Conservation (phyloP, 1,140 invertebrate genomes). For the Neodiprion pinetum region DNA sequence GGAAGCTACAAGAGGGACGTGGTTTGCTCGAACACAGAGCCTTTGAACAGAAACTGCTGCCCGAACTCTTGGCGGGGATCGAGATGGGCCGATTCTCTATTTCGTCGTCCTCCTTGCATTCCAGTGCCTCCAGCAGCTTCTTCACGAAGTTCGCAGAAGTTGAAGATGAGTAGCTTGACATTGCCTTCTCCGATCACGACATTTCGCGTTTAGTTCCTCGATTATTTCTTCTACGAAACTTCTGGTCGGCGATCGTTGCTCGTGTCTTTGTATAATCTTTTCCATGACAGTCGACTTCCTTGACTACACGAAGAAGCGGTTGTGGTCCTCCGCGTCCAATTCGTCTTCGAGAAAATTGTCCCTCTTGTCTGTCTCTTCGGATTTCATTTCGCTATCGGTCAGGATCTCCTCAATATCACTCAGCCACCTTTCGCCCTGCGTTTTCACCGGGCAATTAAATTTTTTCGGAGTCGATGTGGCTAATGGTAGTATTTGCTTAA, state of each 20-base stretch:
- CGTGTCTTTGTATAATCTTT: constrained; percentile 15
- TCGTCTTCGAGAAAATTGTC: neutral
- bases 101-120: constrained; percentile 10
- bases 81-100: constrained; percentile 6
- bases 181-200: neutral
- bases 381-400: neutral
- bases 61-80: constrained; percentile 20
- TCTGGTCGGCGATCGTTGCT: neutral
- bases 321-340: neutral
- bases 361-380: neutral
- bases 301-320: neutral
- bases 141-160: constrained; percentile 25
- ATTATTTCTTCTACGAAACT: constrained; percentile 25
- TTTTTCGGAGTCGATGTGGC: too few species aligned
- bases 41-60: constrained; percentile 23
- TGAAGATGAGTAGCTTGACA: neutral
- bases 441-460: too few species aligned
- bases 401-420: too few species aligned
- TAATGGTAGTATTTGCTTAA: too few species aligned
- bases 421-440: too few species aligned
- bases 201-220: constrained; percentile 26
- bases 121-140: constrained; percentile 26
- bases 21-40: neutral
- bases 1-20: too few species aligned
- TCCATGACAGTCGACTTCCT: neutral